Evolutionary conservation across 2,888 invertebrate species (phyloP).

Genomic region (Lasioglossum vierecki): DNA sequence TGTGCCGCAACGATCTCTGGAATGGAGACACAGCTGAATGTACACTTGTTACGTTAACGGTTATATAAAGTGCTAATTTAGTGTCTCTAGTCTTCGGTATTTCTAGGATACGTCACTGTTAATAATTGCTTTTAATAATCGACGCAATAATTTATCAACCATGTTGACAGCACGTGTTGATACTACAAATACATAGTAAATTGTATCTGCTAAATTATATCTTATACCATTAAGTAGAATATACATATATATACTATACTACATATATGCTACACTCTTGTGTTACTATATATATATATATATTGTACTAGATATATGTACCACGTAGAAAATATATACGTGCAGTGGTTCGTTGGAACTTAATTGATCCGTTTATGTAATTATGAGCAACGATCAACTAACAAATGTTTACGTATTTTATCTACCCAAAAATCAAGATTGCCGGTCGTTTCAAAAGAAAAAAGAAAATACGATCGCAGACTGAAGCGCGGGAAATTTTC

Average conservation of each 20-base stretch:
- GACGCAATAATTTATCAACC: background rate
- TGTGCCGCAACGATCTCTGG: conserved; percentile 79
- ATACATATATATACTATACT: background rate
- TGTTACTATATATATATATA: background rate
- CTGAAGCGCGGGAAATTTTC: conserved; percentile 48
- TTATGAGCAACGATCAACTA: background rate
- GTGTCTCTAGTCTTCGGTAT: background rate
- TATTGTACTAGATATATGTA: too few species aligned
- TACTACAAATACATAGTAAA: background rate
- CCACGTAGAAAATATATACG: too few species aligned
- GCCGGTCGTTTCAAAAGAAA: background rate
- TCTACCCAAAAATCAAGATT: background rate
- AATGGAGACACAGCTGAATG: conserved; percentile 28
- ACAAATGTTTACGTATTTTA: background rate
- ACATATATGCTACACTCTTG: background rate
- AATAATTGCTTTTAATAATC: background rate
- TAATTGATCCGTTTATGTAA: background rate
- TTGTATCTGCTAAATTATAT: background rate
- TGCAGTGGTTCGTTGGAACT: background rate
- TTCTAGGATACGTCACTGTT: background rate
- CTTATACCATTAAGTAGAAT: background rate
- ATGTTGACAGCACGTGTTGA: background rate
- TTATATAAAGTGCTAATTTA: conserved; percentile 29
- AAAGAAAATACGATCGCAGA: background rate
- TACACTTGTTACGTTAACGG: background rate